These are phyloP conservation scores for Microcebus murinus DNA, from an alignment of 2,113 vertebrate species.

Conservation along the genomic window DNA sequence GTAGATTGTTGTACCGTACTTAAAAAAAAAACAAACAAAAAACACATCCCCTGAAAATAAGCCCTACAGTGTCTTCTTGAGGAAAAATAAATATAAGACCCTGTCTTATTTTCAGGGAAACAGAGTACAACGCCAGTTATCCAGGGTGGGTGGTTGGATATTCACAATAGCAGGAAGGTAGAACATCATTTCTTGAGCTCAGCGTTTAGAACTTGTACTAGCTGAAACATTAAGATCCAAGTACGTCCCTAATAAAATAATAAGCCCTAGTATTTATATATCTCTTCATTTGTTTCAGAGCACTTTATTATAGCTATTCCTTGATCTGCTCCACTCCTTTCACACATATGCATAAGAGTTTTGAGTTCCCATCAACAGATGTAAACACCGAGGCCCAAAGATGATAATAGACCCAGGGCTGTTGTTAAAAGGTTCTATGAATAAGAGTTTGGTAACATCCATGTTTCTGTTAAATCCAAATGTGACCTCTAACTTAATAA, in stretches of 20 bases:
- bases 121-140: not conserved
- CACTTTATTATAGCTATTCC: not conserved
- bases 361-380: not conserved
- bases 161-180: not conserved
- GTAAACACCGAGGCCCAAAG: not conserved
- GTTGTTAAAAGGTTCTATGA: not conserved
- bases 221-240: not conserved
- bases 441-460: not conserved
- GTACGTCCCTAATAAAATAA: conserved; percentile 11
- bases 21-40: no score
- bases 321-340: not conserved
- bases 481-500: conserved; percentile 8
- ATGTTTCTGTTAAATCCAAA: not conserved
- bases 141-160: not conserved
- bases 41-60: no score
- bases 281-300: conserved; percentile 15
- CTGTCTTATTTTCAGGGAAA: no score
- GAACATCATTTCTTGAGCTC: not conserved
- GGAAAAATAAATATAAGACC: no score
- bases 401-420: not conserved
- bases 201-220: not conserved
- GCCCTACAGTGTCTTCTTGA: no score
- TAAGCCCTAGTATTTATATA: not conserved
- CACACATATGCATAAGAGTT: not conserved
- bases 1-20: no score